These are phyloP conservation scores for Donacobius atricapilla DNA, from an alignment of 2,113 vertebrate species.

Conservation along the genomic window DNA sequence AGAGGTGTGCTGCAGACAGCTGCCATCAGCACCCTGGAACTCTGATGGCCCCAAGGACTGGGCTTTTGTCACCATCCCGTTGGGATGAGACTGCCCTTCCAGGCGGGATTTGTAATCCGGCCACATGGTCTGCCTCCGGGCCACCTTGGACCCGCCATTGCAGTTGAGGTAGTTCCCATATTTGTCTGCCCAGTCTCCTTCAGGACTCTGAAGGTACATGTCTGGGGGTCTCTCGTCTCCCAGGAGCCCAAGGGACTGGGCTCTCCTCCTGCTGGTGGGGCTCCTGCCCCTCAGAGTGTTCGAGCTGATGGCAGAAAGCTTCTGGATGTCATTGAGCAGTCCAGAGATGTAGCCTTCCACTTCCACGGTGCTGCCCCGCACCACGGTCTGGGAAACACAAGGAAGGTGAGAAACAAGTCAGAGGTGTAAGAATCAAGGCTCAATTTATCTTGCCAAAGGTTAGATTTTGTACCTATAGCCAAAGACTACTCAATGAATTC, in stretches of 20 bases:
- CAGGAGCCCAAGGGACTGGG: constrained; percentile 88
- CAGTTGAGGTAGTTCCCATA: constrained; percentile 79
- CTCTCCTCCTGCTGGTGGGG: constrained; percentile 86
- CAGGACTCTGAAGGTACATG: constrained; percentile 85
- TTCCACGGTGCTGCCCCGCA: constrained; percentile 89
- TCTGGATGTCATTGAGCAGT: constrained; percentile 92
- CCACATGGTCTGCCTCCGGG: constrained; percentile 82
- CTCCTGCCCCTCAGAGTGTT: constrained; percentile 92
- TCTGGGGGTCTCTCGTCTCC: constrained; percentile 85
- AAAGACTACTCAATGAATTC: background rate
- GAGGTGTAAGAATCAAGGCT: background rate
- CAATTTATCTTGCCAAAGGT: background rate
- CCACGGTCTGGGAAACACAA: constrained; percentile 83
- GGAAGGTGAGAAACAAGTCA: background rate
- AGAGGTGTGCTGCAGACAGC: constrained; percentile 52
- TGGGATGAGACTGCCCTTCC: constrained; percentile 80
- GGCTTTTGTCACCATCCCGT: constrained; percentile 85
- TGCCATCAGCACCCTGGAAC: constrained; percentile 63
- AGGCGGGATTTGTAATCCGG: constrained; percentile 81
- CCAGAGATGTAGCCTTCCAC: constrained; percentile 91
- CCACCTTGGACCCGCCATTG: constrained; percentile 80
- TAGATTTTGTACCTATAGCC: background rate
- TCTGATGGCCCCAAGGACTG: constrained; percentile 83
- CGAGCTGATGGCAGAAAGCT: constrained; percentile 93
- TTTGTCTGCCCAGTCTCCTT: constrained; percentile 79